Conservation (phyloP, 2,113 vertebrate species). For the Albula goreensis region DNA sequence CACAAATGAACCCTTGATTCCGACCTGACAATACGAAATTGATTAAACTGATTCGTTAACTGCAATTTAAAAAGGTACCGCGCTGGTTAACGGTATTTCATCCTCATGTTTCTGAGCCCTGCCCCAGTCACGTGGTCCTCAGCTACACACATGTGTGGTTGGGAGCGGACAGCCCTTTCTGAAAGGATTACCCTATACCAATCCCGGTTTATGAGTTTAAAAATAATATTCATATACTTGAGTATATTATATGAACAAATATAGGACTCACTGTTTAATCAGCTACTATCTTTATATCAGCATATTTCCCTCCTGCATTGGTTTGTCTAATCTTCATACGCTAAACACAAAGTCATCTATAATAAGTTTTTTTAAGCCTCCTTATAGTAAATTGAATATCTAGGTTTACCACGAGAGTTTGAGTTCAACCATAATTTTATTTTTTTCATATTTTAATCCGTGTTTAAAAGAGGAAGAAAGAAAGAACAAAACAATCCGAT, state of each 20-base stretch:
- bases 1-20: neutral
- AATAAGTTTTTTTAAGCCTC: neutral
- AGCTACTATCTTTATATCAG: neutral
- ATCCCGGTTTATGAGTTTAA: neutral
- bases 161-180: neutral
- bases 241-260: neutral
- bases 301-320: neutral
- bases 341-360: neutral
- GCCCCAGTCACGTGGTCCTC: neutral
- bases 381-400: no score
- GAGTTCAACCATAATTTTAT: neutral
- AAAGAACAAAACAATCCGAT: conserved; percentile 19
- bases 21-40: neutral
- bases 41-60: neutral
- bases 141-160: neutral
- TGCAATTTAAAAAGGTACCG: neutral
- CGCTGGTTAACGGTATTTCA: neutral
- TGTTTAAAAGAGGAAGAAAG: neutral
- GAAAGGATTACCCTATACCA: neutral
- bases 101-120: neutral
- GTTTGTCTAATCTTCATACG: neutral
- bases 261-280: neutral
- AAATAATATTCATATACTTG: neutral
- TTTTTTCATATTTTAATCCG: neutral
- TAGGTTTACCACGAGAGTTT: neutral